Evolutionary conservation across 2,888 invertebrate genomes (phyloP).

Genomic region (Mesoligia furuncula): DNA sequence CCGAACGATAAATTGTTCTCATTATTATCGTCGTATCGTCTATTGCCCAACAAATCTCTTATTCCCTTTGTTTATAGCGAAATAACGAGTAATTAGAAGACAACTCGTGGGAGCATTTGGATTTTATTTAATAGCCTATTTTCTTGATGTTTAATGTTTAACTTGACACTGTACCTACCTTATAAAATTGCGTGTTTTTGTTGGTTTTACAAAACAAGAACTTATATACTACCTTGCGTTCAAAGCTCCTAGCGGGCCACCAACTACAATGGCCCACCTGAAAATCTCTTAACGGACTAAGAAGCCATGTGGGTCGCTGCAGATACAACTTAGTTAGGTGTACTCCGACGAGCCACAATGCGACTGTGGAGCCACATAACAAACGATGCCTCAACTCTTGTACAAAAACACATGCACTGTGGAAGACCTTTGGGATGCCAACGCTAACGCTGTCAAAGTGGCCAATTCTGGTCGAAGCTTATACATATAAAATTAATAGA

Average conservation of each 20-base stretch:
- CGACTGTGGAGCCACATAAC: background rate
- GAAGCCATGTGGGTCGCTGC: background rate
- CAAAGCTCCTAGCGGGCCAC: too few species aligned
- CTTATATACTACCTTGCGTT: background rate
- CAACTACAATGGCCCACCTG: background rate
- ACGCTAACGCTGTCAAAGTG: background rate
- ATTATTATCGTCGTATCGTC: slow-evolving; percentile 57
- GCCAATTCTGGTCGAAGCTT: background rate
- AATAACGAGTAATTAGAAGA: slow-evolving; percentile 40
- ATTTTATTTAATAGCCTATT: slow-evolving; percentile 11
- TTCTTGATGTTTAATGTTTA: background rate
- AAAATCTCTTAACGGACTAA: background rate
- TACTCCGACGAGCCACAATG: background rate
- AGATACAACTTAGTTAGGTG: background rate
- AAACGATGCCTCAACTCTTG: background rate
- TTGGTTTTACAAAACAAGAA: background rate
- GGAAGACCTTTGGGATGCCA: background rate
- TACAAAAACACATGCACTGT: background rate
- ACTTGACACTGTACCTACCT: background rate
- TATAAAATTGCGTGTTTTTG: background rate
- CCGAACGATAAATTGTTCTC: slow-evolving; percentile 66
- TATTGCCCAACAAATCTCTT: slow-evolving; percentile 55
- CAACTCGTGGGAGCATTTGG: slow-evolving; percentile 10
- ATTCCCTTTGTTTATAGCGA: slow-evolving; percentile 40
- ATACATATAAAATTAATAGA: background rate